Evolutionary conservation across 2,888 invertebrate species (phyloP).

Genomic region (Mechanitis mazaeus): DNA sequence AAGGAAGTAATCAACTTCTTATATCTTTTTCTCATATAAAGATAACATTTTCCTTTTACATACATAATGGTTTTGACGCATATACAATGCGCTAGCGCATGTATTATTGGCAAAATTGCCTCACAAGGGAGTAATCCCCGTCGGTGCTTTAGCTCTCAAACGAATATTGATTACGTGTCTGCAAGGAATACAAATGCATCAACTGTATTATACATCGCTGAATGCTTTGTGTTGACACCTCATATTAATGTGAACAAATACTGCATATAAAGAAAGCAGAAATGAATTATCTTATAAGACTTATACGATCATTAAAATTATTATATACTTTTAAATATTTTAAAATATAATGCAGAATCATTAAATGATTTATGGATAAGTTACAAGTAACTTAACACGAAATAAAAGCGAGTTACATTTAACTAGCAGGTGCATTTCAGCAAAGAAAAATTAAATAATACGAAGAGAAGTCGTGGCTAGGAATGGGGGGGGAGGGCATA

Average conservation of each 20-base stretch:
- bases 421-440: constrained; percentile 72
- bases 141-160: constrained; percentile 55
- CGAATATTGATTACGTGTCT: constrained; percentile 73
- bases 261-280: constrained; percentile 1
- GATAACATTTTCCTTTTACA: too few relatives aligned
- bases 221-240: constrained; percentile 60
- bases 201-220: constrained; percentile 50
- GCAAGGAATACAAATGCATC: constrained; percentile 74
- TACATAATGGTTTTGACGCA: too few relatives aligned
- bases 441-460: constrained; percentile 74
- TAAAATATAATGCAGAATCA: too few relatives aligned
- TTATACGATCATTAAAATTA: too few relatives aligned
- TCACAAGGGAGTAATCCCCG: constrained; percentile 49
- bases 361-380: constrained; percentile 26
- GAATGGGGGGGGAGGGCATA: constrained; percentile 47
- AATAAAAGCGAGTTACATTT: constrained; percentile 62
- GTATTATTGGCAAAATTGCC: constrained; percentile 49
- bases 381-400: constrained; percentile 45
- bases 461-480: constrained; percentile 61
- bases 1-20: too few relatives aligned
- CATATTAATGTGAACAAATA: constrained; percentile 50
- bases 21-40: too few relatives aligned
- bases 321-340: too few relatives aligned
- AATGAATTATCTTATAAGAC: background rate
- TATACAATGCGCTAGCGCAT: constrained; percentile 39